Base-by-base conservation (phyloP, 2,888 invertebrate genomes). In the Nudaria mundana region DNA sequence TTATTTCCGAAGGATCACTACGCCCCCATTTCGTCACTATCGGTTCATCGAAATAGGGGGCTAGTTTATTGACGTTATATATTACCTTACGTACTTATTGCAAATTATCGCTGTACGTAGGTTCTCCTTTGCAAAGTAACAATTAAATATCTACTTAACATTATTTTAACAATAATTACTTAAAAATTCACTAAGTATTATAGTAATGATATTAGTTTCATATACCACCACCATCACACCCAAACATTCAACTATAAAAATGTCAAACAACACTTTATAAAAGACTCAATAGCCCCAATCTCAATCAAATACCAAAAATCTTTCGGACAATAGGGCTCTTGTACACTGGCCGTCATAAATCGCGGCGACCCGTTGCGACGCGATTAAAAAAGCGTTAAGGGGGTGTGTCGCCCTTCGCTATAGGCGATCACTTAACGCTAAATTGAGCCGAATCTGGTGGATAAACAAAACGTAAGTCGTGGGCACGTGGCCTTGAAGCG, bases 261-360 rank as follows among this genome's bases (percentile, higher is more conserved):
- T 37, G 47, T 51, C 60, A 52, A 69, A 68, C 55, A 65, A 56
- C 50, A 55, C 49, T 57, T 61, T 67, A 59, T 56, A 52, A 67
- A 74, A 72, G 70, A 78, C 80, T 79, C 61, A 75, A 83, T 82
- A 72, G 70, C 78, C 80, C 79, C 61, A 75, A 83, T 82, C 66
- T 57, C 73, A 76, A 81, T 80, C 73, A 74, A 73, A 52, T 47
- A 62, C 51, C 56, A 51, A 61, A 66, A 56, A 50, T 45, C 45
- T 43, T 20, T 48, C 41, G 58, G 57, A 70, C 55, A 65, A 60
- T 61, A 77, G 66, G 68, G 61, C 59, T 50, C 64, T 65, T 69
- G 48, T 67, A 78, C 76, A 79, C 74, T 67, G 56, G 44, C 73
- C 71, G 70, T 72, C 59, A 73, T 73, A 71, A 75, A 77, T 75